Percentiles rank a stretch among this genome's conserved stretches.
phyloP scores from a whole-genome alignment of 23 tunicate genomes.

The Diplosoma virens region DNA sequence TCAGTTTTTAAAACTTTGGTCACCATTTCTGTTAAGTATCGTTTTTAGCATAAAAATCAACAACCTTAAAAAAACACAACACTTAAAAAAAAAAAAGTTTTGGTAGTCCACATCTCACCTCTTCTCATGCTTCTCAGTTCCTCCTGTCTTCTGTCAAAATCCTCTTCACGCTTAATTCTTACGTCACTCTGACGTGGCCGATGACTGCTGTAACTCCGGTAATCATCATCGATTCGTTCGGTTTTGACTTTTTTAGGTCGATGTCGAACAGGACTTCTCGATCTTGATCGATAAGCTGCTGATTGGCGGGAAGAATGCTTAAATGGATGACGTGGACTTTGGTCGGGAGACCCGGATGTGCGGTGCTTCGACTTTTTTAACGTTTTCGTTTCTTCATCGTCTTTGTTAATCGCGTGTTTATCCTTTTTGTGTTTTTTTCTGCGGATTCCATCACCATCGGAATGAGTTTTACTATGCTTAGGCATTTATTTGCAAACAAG shows the following conservation, averaged over 20 bases:
- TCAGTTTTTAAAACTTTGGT: too few species aligned
- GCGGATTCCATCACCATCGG: not conserved
- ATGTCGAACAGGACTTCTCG: not conserved
- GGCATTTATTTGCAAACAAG: too few species aligned
- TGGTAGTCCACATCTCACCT: too few species aligned
- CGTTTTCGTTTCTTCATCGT: not conserved
- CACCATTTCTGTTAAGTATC: too few species aligned
- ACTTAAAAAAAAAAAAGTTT: too few species aligned
- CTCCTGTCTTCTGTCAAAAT: constrained; percentile 66
- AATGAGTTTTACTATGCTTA: not conserved
- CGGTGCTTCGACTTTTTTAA: not conserved
- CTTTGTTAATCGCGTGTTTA: not conserved
- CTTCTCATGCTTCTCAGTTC: constrained; percentile 37
- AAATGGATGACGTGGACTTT: too few species aligned
- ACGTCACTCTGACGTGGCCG: not conserved
- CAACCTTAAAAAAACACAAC: too few species aligned
- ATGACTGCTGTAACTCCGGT: not conserved
- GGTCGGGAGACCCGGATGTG: too few species aligned
- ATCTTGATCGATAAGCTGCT: too few species aligned
- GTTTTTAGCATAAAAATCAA: too few species aligned
- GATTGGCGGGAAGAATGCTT: too few species aligned
- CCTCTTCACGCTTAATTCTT: constrained; percentile 59
- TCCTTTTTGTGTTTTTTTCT: not conserved
- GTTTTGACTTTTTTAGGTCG: not conserved
- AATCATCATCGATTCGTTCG: not conserved